A percentile compares a stretch with the other conserved stretches of the same genome.
phyloP scores from a whole-genome alignment of 2,888 invertebrate species.

The Xestoiulus laeticollis region DNA sequence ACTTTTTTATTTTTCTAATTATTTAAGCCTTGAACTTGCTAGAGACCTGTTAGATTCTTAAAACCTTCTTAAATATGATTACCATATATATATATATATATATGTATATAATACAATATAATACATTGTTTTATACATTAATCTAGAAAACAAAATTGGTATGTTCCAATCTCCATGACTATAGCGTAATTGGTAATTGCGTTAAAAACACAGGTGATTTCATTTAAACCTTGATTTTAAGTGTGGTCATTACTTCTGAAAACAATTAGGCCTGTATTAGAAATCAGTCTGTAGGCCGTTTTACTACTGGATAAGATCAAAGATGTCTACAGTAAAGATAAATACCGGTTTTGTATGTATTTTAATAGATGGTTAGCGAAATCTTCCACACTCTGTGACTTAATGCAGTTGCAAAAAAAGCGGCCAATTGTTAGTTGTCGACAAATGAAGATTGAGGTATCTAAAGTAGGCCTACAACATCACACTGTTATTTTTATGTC shows the following conservation, averaged over 20 bases:
- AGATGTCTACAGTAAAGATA: not conserved
- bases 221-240: not conserved
- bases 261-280: slow-evolving; percentile 7
- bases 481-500: not conserved
- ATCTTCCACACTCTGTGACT: not conserved
- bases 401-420: not conserved
- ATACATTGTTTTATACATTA: not conserved
- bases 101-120: not conserved
- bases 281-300: not conserved
- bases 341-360: not conserved
- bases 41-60: not conserved
- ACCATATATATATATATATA: not conserved
- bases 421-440: not conserved
- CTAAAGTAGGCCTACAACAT: slow-evolving; percentile 35
- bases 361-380: not conserved
- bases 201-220: slow-evolving; percentile 5
- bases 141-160: not conserved
- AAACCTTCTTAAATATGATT: not conserved
- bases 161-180: not conserved
- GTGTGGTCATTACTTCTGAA: not conserved
- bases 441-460: not conserved
- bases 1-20: not conserved
- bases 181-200: not conserved
- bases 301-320: not conserved
- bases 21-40: slow-evolving; percentile 28